Base-by-base conservation (phyloP, 2,113 vertebrate species). In the Sciurus niger region DNA sequence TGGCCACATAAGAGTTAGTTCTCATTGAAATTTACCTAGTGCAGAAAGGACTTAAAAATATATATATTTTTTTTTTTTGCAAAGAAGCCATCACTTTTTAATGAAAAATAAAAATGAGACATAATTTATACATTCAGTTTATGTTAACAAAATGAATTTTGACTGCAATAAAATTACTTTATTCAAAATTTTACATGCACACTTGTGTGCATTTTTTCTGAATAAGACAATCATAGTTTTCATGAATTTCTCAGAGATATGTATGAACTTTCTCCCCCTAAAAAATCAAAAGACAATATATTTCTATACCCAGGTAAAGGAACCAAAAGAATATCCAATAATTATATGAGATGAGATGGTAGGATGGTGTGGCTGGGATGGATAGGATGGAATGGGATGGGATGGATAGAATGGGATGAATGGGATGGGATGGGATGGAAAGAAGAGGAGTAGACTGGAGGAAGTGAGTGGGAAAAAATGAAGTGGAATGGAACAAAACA, bases 141-240 rank as follows among this genome's bases (percentile, higher is more conserved):
- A 8, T 84, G 53, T 63, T 84, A 74, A 90, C 20, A 30, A 90
- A 95, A 79, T n/a, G 32, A 94, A 72, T 68, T 83, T 87, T 82
- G 24, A 96, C 53, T 89, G 14, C 34, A 73, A n/a, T 60, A 43
- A 58, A 86, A 86, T 90, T 82, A 90, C 63, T 46, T 80, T 60
- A 80, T 18, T 17, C 32, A n/a, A 72, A 84, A 92, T 82, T 16
- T 28, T 79, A 84, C 70, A 5, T 67, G 28, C 73, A 63, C 68
- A 1, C 67, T 74, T 48, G 67, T 80, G 25, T 13, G 30, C 74
- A 30, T 83, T 74, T 73, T 95, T 79, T 43, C 82, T 93, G n/a
- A 79, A 53, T 48, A 89, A 80, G 24, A 60, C 28, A 68, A n/a
- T 95, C 32, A 70, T 46, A 28, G 24, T 70, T 94, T 89, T 68